phyloP scores from a whole-genome alignment of 1,140 invertebrate genomes.

The Drosophila subobscura region DNA sequence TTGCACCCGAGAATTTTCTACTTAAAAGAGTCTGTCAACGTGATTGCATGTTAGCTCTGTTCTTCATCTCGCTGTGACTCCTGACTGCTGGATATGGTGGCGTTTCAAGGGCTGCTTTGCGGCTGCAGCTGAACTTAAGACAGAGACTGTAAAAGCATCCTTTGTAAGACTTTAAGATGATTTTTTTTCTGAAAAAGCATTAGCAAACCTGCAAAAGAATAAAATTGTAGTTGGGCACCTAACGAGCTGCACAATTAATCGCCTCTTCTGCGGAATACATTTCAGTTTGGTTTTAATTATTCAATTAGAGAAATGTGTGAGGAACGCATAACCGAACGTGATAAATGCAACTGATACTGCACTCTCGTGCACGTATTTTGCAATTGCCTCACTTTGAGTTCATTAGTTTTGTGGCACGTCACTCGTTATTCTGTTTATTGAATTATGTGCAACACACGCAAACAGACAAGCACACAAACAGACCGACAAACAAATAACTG shows the following conservation, averaged over 20 bases:
- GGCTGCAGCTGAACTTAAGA: conserved; percentile 39
- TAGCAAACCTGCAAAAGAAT: conserved; percentile 9
- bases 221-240: background rate
- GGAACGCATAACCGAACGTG: conserved; percentile 25
- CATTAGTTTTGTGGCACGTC: conserved; percentile 69
- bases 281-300: conserved; percentile 13
- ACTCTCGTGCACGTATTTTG: conserved; percentile 13
- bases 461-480: conserved; percentile 25
- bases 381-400: conserved; percentile 55
- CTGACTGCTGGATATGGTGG: conserved; percentile 1
- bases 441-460: conserved; percentile 62
- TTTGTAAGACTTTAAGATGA: conserved; percentile 18
- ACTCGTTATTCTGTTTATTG: conserved; percentile 68
- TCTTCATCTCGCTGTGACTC: conserved; percentile 13
- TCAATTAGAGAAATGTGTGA: conserved; percentile 26
- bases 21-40: conserved; percentile 79
- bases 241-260: background rate
- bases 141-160: conserved; percentile 5
- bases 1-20: conserved; percentile 67
- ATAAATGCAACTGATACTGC: conserved; percentile 24
- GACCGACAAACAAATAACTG: conserved; percentile 9
- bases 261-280: background rate
- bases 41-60: conserved; percentile 71
- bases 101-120: conserved; percentile 11
- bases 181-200: background rate